A percentile compares a stretch with the other conserved stretches of the same genome.
Evolutionary conservation across 2,113 vertebrate genomes (phyloP).

Genomic region (Megalops atlanticus): DNA sequence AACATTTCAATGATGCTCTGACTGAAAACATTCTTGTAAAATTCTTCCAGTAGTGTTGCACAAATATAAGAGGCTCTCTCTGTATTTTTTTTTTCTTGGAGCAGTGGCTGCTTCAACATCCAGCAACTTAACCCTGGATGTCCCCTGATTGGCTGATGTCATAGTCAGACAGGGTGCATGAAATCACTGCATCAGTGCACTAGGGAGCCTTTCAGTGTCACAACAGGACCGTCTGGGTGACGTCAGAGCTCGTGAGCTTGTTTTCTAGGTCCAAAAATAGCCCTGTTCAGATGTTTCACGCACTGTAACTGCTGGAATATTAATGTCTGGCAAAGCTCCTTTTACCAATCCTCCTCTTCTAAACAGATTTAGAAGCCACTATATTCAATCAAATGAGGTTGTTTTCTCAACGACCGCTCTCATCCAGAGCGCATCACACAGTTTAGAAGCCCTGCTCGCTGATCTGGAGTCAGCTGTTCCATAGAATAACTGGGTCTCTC

Average conservation of each 20-base stretch:
- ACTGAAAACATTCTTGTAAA: no score
- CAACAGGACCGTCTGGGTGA: background rate
- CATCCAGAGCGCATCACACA: no score
- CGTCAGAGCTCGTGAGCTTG: background rate
- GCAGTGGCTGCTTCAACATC: background rate
- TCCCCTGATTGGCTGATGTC: background rate
- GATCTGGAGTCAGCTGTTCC: no score
- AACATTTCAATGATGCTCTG: no score
- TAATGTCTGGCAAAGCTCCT: background rate
- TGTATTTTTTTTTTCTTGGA: background rate
- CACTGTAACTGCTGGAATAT: background rate
- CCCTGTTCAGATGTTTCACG: background rate
- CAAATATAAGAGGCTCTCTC: background rate
- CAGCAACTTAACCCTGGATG: background rate
- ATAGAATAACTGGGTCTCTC: no score
- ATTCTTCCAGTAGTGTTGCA: no score
- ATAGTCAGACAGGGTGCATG: no score
- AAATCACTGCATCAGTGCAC: no score
- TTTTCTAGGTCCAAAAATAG: background rate
- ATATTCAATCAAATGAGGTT: background rate
- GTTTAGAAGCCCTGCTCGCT: no score
- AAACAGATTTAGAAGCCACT: background rate
- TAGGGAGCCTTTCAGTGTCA: background rate
- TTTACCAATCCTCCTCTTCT: background rate
- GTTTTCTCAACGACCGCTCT: background rate